phyloP scores from a whole-genome alignment of 2,888 invertebrate species.

The Pimpla rufipes region DNA sequence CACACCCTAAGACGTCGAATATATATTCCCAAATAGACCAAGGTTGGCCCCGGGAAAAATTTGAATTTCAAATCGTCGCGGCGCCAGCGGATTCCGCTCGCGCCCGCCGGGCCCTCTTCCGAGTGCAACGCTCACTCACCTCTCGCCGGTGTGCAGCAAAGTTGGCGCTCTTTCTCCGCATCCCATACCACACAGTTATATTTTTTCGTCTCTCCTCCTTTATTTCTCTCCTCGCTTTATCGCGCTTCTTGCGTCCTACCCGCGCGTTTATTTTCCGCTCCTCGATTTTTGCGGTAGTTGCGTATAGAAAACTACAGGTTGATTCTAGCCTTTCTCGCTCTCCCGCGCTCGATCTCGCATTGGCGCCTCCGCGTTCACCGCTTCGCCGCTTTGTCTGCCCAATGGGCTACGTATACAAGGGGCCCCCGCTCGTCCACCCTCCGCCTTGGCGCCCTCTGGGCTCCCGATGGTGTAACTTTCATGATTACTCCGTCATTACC shows the following conservation, averaged over 20 bases:
- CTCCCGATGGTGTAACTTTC: slow-evolving; percentile 75
- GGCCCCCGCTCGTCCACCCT: slow-evolving; percentile 25
- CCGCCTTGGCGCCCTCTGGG: slow-evolving; percentile 50
- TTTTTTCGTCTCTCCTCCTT: background rate
- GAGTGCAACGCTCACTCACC: slow-evolving; percentile 40
- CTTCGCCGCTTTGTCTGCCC: slow-evolving; percentile 18
- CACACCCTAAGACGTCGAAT: slow-evolving; percentile 24
- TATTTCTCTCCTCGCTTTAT: too few species aligned
- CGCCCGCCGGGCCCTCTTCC: slow-evolving; percentile 31
- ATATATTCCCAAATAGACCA: slow-evolving; percentile 71
- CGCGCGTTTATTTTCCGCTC: slow-evolving; percentile 15
- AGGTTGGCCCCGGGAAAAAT: slow-evolving; percentile 69
- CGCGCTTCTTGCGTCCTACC: background rate
- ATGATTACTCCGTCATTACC: slow-evolving; percentile 78
- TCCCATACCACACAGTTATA: too few species aligned
- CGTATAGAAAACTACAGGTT: slow-evolving; percentile 12
- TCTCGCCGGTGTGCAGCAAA: too few species aligned
- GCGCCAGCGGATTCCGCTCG: slow-evolving; percentile 16
- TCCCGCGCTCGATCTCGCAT: background rate
- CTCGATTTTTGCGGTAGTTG: too few species aligned
- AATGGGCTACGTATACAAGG: too few species aligned
- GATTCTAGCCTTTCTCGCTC: slow-evolving; percentile 20
- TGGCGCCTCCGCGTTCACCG: background rate
- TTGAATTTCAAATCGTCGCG: slow-evolving; percentile 76
- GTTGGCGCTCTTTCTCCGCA: slow-evolving; percentile 38